phyloP scores from a whole-genome alignment of 2,113 vertebrate species.

The Labeo catla region DNA sequence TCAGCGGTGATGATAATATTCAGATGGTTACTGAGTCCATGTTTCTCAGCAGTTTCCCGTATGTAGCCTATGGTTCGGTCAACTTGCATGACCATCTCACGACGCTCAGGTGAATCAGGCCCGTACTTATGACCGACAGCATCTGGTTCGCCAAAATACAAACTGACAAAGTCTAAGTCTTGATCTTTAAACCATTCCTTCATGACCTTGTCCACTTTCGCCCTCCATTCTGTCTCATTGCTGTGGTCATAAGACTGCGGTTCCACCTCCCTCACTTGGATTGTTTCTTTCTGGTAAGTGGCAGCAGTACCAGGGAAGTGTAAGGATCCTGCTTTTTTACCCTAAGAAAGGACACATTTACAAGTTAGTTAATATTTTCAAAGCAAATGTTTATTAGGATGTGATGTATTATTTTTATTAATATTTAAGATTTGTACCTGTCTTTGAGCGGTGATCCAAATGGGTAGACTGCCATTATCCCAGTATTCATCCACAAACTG shows the following conservation, averaged over 20 bases:
- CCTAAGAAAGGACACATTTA: conserved; percentile 67
- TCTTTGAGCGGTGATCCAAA: conserved; percentile 93
- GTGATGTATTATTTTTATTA: neutral
- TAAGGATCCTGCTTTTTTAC: conserved; percentile 86
- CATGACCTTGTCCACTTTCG: conserved; percentile 79
- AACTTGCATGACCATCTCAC: conserved; percentile 80
- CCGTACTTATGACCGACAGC: conserved; percentile 79
- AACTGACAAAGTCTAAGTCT: conserved; percentile 81
- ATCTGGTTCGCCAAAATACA: conserved; percentile 91
- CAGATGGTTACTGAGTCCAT: conserved; percentile 70
- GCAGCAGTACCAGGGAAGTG: conserved; percentile 86
- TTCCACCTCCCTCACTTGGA: conserved; percentile 77
- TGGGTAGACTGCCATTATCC: conserved; percentile 90
- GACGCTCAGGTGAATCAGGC: conserved; percentile 80
- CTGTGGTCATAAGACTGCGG: conserved; percentile 69
- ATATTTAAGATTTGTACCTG: conserved; percentile 70
- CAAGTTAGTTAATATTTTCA: neutral
- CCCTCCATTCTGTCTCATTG: conserved; percentile 81
- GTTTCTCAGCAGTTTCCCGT: conserved; percentile 65
- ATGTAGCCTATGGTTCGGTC: conserved; percentile 86
- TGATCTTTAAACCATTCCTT: conserved; percentile 76
- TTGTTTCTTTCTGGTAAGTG: conserved; percentile 75
- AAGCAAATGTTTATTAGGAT: neutral
- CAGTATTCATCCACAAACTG: conserved; percentile 83
- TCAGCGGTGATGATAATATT: conserved; percentile 86